Evolutionary conservation across 2,888 invertebrate genomes (phyloP), one percentile per base, ranked within the genome.

Genomic region (Bibio marci): DNA sequence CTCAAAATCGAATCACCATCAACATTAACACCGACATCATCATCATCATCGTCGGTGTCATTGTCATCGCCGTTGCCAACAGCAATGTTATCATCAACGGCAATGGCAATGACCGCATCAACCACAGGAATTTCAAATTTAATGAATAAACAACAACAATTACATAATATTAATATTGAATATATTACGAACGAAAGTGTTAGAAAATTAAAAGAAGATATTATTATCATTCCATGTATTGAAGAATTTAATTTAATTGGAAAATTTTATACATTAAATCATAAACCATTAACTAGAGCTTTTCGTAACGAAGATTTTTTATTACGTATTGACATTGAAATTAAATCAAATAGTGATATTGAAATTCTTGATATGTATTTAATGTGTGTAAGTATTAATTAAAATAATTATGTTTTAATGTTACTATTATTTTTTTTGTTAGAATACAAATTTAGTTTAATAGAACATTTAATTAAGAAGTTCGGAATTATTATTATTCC

Each of bases 331-430:
- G 56, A 56, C 40, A 49, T 58, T 11, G 56, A 58, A 44, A 52
- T 62, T 27, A 46, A 53, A 46, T 50, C 60, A n/a, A 44, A 48
- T 28, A 51, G 54, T 27, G 50, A 55, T 39, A 44, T 62, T 40
- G 62, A 62, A 40, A 57, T 62, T 39, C 46, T 62, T 43, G 62
- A 62, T 41, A 59, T 57, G 22, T 60, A 57, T 50, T 58, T 62
- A 43, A 57, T 62, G 46, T 58, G 59, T 52, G 62, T 61, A 56
- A 56, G 61, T 53, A 40, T 26, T 33, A 33, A 7, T 28, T 12
- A 17, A 34, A 13, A 12, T 33, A 15, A 3, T 35, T 25, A n/a
- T n/a, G n/a, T n/a, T n/a, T n/a, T n/a, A n/a, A n/a, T n/a, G n/a
- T n/a, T n/a, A n/a, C n/a, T n/a, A n/a, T n/a, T n/a, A n/a, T n/a